A percentile compares a stretch with the other conserved stretches of the same genome.
These are phyloP conservation scores for Nemotelus pantherinus DNA, from an alignment of 2,888 invertebrate species.

Conservation along the genomic window DNA sequence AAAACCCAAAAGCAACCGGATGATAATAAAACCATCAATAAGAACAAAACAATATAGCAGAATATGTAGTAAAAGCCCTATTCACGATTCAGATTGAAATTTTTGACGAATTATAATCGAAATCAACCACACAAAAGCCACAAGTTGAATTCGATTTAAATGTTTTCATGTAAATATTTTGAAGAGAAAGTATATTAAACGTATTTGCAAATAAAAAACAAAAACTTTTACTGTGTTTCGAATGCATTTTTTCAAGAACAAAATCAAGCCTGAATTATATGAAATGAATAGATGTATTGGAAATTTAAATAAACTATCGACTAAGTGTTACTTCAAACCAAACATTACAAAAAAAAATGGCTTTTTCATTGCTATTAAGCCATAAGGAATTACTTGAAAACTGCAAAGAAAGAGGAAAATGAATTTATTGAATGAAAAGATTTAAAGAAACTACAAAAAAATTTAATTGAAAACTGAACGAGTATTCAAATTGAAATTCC, in stretches of 20 bases:
- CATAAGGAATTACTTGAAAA: slow-evolving; percentile 15
- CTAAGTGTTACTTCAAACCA: too few species aligned
- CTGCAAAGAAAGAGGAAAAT: slow-evolving; percentile 14
- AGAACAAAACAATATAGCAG: too few species aligned
- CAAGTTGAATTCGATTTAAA: slow-evolving; percentile 19
- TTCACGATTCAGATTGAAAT: too few species aligned
- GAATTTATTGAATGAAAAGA: not conserved
- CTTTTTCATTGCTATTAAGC: slow-evolving; percentile 50
- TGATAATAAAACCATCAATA: too few species aligned
- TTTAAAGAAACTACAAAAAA: slow-evolving; percentile 11
- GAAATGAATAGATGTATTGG: not conserved
- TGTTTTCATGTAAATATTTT: slow-evolving; percentile 35
- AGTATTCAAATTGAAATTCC: slow-evolving; percentile 30
- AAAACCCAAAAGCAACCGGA: too few species aligned
- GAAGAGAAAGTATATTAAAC: slow-evolving; percentile 10
- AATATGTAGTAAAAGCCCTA: too few species aligned
- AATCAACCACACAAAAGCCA: too few species aligned
- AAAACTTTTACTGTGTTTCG: slow-evolving; percentile 21
- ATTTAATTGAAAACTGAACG: slow-evolving; percentile 26
- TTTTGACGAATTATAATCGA: too few species aligned
- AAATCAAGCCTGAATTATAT: slow-evolving; percentile 24
- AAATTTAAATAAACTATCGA: too few species aligned
- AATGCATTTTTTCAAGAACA: slow-evolving; percentile 28
- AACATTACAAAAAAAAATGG: slow-evolving; percentile 12
- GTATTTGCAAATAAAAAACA: slow-evolving; percentile 2